Conservation (phyloP, 2,888 invertebrate species). For the Cephus pygmeus region DNA sequence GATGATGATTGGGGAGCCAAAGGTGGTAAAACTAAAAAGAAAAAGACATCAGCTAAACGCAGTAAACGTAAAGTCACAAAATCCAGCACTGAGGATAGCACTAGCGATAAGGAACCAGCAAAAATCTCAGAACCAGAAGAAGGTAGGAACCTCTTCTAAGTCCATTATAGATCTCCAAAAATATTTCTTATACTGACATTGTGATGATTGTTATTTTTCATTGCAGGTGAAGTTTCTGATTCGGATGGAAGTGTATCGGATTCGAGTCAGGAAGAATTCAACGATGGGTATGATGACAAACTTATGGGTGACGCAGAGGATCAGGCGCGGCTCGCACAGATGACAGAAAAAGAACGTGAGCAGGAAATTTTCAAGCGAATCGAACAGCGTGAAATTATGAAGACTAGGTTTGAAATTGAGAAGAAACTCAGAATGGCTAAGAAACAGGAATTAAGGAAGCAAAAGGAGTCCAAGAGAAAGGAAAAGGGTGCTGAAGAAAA, state of each 20-base stretch:
- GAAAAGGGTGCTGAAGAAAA: conserved; percentile 68
- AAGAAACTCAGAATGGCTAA: conserved; percentile 89
- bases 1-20: conserved; percentile 67
- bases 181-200: conserved; percentile 1
- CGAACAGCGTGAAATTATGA: conserved; percentile 93
- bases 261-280: conserved; percentile 86
- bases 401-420: conserved; percentile 95
- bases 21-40: conserved; percentile 62
- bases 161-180: neutral
- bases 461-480: conserved; percentile 65
- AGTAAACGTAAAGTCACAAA: conserved; percentile 65
- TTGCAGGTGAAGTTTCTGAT: conserved; percentile 82
- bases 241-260: conserved; percentile 73
- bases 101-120: conserved; percentile 66
- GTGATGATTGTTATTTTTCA: conserved; percentile 12
- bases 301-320: conserved; percentile 98
- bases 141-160: conserved; percentile 66
- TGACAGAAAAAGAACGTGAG: conserved; percentile 97
- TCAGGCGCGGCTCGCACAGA: conserved; percentile 85
- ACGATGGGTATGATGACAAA: conserved; percentile 97
- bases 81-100: conserved; percentile 65
- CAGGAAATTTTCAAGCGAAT: conserved; percentile 97
- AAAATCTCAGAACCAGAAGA: conserved; percentile 84
- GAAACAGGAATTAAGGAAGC: conserved; percentile 77
- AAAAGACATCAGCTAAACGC: conserved; percentile 59